Evolutionary conservation across 2,113 vertebrate species (phyloP), one percentile per base, ranked within the genome.

Genomic region (Electrona antarctica): DNA sequence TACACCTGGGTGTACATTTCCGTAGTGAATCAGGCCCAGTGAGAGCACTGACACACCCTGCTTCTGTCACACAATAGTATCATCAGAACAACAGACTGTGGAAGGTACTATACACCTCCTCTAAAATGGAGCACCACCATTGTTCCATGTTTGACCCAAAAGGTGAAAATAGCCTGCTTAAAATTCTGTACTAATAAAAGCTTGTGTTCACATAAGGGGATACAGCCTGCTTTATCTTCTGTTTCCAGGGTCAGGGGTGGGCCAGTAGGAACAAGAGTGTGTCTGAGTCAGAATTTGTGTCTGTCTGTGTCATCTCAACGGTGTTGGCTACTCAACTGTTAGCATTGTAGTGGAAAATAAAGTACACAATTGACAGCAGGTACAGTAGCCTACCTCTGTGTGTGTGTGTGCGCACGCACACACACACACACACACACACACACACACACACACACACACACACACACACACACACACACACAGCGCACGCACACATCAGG

Each of bases 121-220:
- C 79, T 64, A 47, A 76, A 73, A 69, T 50, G 2, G 45, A 73
- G 67, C 55, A 15, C 69, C 82, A 9, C 48, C 68, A 66, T 64
- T 80, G 85, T 85, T 89, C 84, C 84, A 85, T 74, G 69, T 73
- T 83, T 80, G 80, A 81, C 87, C 85, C 71, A 82, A 72, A 83
- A 75, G 73, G 73, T 82, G 85, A 78, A 81, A 89, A 81, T 55
- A 63, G 72, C 66, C 77, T 69, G 78, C 70, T 82, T 70, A 84
- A 82, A 77, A 76, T 62, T 12, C 67, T 55, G 57, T 28, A 33
- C 72, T 57, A 81, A 74, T 80, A 69, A 79, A 81, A 84, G 67
- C 83, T 28, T 64, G 0, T 76, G 48, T 61, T 64, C 73, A 76
- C 86, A 84, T 73, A 62, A 11, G 89, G 84, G 89, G 84, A 73